These are phyloP conservation scores for Fistularia commersonii DNA, from an alignment of 2,797 vertebrate species.

Conservation along the genomic window DNA sequence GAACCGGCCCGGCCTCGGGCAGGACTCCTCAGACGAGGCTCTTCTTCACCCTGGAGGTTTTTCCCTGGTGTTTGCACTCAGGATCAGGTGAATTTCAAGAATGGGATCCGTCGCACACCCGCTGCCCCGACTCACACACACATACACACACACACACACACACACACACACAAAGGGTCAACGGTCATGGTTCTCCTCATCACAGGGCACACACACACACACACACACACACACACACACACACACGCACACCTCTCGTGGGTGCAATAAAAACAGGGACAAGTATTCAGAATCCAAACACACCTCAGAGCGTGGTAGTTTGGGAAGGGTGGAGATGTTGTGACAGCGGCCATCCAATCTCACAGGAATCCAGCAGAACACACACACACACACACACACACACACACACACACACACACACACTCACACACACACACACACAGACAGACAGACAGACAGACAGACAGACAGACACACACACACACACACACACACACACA, in stretches of 20 bases:
- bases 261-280: conserved; percentile 48
- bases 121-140: conserved; percentile 44
- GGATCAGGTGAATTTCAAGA: conserved; percentile 71
- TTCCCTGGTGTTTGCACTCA: conserved; percentile 60
- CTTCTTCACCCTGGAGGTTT: conserved; percentile 42
- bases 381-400: too few species aligned
- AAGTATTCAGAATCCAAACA: conserved; percentile 63
- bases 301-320: conserved; percentile 26
- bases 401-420: too few species aligned
- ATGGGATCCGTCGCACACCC: conserved; percentile 54
- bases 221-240: conserved; percentile 1
- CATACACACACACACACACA: conserved; percentile 6
- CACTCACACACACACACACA: too few species aligned
- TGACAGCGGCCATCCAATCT: conserved; percentile 52
- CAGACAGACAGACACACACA: too few species aligned
- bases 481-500: too few species aligned
- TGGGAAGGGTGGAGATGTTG: conserved; percentile 52
- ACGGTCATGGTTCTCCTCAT: conserved; percentile 57
- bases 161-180: conserved; percentile 41
- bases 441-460: too few species aligned
- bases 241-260: too few species aligned
- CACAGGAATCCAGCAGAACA: conserved; percentile 53
- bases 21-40: conserved; percentile 37
- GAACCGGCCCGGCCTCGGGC: conserved; percentile 30
- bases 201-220: conserved; percentile 19